A percentile compares a stretch with the other conserved stretches of the same genome.
These are phyloP conservation scores for Brachyrhaphis roseni DNA, from an alignment of 2,797 vertebrate genomes.

Conservation along the genomic window DNA sequence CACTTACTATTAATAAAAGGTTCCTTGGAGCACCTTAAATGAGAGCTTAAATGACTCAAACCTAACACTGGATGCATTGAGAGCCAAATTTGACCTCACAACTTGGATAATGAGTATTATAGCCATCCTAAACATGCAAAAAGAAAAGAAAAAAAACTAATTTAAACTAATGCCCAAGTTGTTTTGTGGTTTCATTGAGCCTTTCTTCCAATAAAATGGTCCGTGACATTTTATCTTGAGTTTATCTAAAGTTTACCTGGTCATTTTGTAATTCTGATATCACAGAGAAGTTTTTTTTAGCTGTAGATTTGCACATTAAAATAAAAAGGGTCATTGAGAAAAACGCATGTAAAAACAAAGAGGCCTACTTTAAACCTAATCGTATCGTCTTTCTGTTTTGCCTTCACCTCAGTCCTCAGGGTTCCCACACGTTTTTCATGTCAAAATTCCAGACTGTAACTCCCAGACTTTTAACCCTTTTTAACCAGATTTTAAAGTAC, in stretches of 20 bases:
- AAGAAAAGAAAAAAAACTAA: not conserved
- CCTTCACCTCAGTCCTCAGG: slow-evolving; percentile 1
- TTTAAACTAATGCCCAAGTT: not conserved
- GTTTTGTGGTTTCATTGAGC: not conserved
- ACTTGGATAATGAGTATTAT: not conserved
- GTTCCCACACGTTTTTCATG: slow-evolving; percentile 2
- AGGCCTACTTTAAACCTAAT: slow-evolving; percentile 5
- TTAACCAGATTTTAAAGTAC: not conserved
- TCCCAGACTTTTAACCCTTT: not conserved
- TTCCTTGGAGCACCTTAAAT: not conserved
- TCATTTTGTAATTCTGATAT: slow-evolving; percentile 7
- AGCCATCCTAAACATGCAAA: not conserved
- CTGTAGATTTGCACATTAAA: not conserved
- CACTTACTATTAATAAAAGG: not conserved
- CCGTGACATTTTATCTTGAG: not conserved
- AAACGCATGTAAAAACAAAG: slow-evolving; percentile 2
- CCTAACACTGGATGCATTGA: not conserved
- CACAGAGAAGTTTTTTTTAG: not conserved
- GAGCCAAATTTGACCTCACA: not conserved
- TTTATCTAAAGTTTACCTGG: not conserved
- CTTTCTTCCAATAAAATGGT: not conserved
- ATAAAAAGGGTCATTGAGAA: not conserved
- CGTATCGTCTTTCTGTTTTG: slow-evolving; percentile 8
- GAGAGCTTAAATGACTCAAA: slow-evolving; percentile 4
- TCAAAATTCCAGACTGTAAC: not conserved